Percentiles rank a stretch among this genome's conserved stretches.
These are phyloP conservation scores for Connochaetes taurinus DNA, from an alignment of 2,113 vertebrate genomes.

Conservation along the genomic window DNA sequence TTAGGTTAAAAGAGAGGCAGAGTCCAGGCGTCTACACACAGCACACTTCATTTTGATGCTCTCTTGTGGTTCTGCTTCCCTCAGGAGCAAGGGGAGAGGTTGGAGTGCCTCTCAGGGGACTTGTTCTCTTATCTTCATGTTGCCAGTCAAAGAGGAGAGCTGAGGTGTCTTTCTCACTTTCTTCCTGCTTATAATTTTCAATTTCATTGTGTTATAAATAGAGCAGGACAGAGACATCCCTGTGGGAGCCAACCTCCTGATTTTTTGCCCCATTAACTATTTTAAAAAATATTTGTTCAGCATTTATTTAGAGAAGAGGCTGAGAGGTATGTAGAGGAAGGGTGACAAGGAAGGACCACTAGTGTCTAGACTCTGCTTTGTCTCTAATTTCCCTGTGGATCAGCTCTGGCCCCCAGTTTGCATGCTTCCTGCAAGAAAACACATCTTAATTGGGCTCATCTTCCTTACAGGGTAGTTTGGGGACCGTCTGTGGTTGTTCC, in stretches of 20 bases:
- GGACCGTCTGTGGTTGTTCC: conserved; percentile 19
- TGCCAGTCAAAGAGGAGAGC: neutral
- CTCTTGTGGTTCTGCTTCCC: neutral
- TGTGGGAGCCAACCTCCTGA: neutral
- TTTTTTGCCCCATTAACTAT: conserved; percentile 20
- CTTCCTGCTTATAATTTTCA: neutral
- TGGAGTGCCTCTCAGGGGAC: neutral
- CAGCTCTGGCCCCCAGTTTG: neutral
- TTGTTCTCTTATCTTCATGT: neutral
- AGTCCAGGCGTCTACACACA: neutral
- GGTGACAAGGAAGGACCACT: neutral
- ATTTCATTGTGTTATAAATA: conserved; percentile 1
- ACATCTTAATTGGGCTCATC: neutral
- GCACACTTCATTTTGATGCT: too few species aligned
- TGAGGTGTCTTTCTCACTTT: neutral
- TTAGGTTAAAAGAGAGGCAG: neutral
- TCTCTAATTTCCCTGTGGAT: neutral
- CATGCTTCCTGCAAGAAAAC: conserved; percentile 28
- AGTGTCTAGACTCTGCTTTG: conserved; percentile 38
- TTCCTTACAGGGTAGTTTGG: conserved; percentile 27
- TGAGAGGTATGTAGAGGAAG: neutral
- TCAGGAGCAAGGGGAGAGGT: neutral
- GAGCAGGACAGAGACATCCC: conserved; percentile 10
- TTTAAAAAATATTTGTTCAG: conserved; percentile 37
- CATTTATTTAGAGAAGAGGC: conserved; percentile 29